Conservation (phyloP, 2,113 vertebrate species). For the Mesitornis unicolor region DNA sequence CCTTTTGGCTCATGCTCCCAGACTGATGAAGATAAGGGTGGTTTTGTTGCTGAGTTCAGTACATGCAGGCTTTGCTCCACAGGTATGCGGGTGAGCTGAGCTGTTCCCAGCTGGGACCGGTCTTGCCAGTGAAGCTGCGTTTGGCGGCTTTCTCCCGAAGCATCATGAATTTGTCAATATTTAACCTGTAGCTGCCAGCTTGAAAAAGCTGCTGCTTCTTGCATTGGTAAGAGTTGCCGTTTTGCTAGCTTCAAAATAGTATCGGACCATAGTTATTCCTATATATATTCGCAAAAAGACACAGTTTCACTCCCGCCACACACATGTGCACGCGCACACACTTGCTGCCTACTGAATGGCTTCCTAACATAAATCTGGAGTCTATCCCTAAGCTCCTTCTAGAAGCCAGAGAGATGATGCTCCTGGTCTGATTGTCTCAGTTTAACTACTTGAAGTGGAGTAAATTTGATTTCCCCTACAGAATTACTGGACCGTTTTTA, state of each 20-base stretch:
- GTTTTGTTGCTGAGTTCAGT: neutral
- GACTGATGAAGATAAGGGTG: neutral
- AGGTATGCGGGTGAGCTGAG: no score
- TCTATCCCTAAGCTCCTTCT: neutral
- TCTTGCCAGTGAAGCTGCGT: neutral
- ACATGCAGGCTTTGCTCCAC: neutral
- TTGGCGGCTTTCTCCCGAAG: neutral
- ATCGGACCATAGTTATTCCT: neutral
- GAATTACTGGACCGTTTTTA: neutral
- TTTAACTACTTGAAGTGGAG: neutral
- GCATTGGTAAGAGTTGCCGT: neutral
- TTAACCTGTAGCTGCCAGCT: neutral
- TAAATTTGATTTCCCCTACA: neutral
- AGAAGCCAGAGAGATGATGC: neutral
- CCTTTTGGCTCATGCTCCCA: neutral
- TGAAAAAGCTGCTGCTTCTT: neutral
- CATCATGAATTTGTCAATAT: neutral
- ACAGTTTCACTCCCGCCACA: neutral
- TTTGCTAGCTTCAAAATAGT: neutral
- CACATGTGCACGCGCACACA: accelerated
- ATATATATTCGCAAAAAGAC: neutral
- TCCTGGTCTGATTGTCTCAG: neutral
- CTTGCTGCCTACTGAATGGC: neutral
- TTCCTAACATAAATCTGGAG: neutral
- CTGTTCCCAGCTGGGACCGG: neutral